Conservation (phyloP, 2,113 vertebrate species). For the Danionella cerebrum region DNA sequence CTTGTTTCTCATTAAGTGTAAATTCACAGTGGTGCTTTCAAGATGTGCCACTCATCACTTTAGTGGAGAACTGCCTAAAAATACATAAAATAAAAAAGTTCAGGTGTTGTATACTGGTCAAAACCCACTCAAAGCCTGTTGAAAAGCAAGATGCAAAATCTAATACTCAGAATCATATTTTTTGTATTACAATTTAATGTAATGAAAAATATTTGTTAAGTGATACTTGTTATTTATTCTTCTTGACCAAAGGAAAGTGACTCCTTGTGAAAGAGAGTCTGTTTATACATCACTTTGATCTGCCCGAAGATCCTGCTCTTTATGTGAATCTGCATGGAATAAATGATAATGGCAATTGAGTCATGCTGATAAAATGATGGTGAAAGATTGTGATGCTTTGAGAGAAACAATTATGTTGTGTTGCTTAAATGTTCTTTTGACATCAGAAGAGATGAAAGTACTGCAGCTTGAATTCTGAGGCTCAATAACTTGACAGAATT, state of each 20-base stretch:
- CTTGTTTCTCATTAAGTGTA: no score
- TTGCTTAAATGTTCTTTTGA: slow-evolving; percentile 50
- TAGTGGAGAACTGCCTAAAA: no score
- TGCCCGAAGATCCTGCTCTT: slow-evolving; percentile 39
- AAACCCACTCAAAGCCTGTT: no score
- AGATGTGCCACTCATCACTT: no score
- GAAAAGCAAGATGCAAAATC: no score
- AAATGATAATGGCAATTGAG: slow-evolving; percentile 52
- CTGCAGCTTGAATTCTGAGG: slow-evolving; percentile 43
- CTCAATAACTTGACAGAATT: slow-evolving; percentile 50
- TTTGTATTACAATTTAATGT: no score
- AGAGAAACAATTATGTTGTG: slow-evolving; percentile 47
- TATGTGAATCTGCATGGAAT: slow-evolving; percentile 45
- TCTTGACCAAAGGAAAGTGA: not conserved
- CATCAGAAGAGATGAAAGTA: slow-evolving; percentile 50
- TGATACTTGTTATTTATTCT: no score
- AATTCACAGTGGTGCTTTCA: no score
- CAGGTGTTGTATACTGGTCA: no score
- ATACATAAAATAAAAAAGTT: no score
- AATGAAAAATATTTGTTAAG: no score
- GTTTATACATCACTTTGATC: slow-evolving; percentile 11
- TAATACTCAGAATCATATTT: no score
- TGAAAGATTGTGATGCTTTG: slow-evolving; percentile 44
- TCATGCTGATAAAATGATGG: slow-evolving; percentile 23
- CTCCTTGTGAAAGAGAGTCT: not conserved